Evolutionary conservation across 1,140 invertebrate species (phyloP), one percentile per base, ranked within the genome.

Genomic region (Hycleus cichorii): DNA sequence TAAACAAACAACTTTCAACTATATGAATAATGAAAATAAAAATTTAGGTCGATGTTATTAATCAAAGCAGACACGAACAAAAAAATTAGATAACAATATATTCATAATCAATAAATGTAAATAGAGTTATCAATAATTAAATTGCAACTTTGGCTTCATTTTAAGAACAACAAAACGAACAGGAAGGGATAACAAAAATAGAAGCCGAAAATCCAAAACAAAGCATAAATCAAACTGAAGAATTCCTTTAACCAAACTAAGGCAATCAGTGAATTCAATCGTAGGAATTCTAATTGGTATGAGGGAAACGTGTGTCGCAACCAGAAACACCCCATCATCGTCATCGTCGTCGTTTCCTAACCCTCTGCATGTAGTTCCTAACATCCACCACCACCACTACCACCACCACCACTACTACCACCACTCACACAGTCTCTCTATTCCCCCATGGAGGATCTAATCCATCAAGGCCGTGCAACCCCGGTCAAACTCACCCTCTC

Each of bases 261-360:
- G 46, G 57, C 58, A 63, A 66, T 60, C 60, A 59, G 49, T 53
- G 11, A 56, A 69, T 71, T 70, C 68, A 70, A 71, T 71, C 68
- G 69, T 64, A 69, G 69, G 66, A 71, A 71, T 71, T 71, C 68
- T 71, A 71, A 71, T 72, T 72, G 68, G 70, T 68, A 66, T 66
- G 63, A 62, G 64, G 69, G 64, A 63, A 66, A 64, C 60, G 66
- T 70, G 68, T 72, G 68, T 70, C 67, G 66, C 63, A 62, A 53
- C 50, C 50, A 32, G 32, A 32, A 32, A 32, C 32, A 47, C 47
- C 52, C 42, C 39, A 40, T 44, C 57, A 40, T 48, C 51, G 18
- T 40, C 59, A 12, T 12, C 39, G n/a, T 40, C 54, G 27, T 11
- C 12, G 44, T 40, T 45, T 43, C 52, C 49, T 32, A 32, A 32